phyloP scores from a whole-genome alignment of 2,113 vertebrate species.

The Bostrychus sinensis region DNA sequence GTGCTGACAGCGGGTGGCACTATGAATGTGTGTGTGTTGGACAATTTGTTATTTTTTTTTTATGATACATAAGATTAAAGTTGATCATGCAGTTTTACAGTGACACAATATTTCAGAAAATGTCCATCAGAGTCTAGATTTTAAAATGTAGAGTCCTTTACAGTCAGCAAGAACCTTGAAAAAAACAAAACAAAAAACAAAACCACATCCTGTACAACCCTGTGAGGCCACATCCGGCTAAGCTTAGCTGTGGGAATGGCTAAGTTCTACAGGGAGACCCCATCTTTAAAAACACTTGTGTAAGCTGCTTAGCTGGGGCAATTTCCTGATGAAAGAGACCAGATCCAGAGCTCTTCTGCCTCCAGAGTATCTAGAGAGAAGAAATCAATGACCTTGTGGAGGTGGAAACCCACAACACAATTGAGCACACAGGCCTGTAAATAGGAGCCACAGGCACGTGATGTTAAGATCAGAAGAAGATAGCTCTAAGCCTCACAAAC shows the following conservation, averaged over 20 bases:
- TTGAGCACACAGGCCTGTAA: slow-evolving; percentile 41
- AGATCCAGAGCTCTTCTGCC: not conserved
- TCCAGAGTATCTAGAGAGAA: slow-evolving; percentile 33
- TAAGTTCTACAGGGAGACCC: slow-evolving; percentile 10
- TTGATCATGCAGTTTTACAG: slow-evolving; percentile 45
- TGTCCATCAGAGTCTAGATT: not conserved
- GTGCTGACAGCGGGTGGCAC: slow-evolving; percentile 58
- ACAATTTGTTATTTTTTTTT: slow-evolving; percentile 15
- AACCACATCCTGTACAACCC: slow-evolving; percentile 40
- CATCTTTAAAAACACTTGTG: slow-evolving; percentile 4
- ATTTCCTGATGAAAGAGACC: slow-evolving; percentile 47
- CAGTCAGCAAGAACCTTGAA: not conserved
- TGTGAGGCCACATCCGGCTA: slow-evolving; percentile 21
- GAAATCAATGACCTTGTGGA: slow-evolving; percentile 60
- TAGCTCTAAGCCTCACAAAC: slow-evolving; percentile 10
- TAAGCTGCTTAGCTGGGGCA: slow-evolving; percentile 14
- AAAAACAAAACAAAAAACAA: slow-evolving; percentile 19
- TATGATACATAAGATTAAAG: slow-evolving; percentile 17
- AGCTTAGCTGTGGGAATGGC: not conserved
- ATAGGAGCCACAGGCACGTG: slow-evolving; percentile 42
- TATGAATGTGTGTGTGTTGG: slow-evolving; percentile 27
- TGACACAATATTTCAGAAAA: slow-evolving; percentile 6
- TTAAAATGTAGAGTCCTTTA: not conserved
- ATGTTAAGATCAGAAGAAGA: slow-evolving; percentile 28
- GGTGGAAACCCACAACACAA: slow-evolving; percentile 44